Evolutionary conservation across 2,888 invertebrate species (phyloP), one percentile per base, ranked within the genome.

Genomic region (Eucera pruinosa): DNA sequence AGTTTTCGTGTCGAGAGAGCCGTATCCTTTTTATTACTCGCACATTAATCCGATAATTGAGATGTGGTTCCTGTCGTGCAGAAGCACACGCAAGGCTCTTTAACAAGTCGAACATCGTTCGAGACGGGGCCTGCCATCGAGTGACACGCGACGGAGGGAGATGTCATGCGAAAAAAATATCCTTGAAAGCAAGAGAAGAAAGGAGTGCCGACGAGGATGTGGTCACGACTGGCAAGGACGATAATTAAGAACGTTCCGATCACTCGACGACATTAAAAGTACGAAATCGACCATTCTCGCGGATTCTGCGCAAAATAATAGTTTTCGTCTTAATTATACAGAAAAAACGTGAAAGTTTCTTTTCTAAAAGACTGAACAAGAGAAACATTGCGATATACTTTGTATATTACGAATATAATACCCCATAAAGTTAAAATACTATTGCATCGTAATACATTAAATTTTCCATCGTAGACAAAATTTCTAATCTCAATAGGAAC

Each of bases 41-140:
- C 90, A 90, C 89, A 90, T 90, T 91, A 90, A 90, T 90, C 88
- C 81, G 79, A 86, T 91, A 91, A 91, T 91, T 91, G 90, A 91
- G 91, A 91, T 88, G 89, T 88, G 88, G 86, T 87, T 82, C 82
- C 83, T 78, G 84, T 81, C 83, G 78, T 71, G 79, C 68, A 73
- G 64, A 61, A 71, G 80, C 73, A 70, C 88, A 88, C 87, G 87
- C 89, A 86, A 85, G 62, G 69, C 77, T 69, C 25, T 71, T 78
- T 69, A 77, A 81, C 86, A 87, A 89, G 65, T 78, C 69, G 82
- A 55, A 79, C 87, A 84, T 87, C 85, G 83, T 82, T 80, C 69
- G 75, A 78, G 65, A 69, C 69, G 74, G 61, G 72, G 36, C 58
- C 39, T 15, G 36, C 30, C 33, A 33, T 43, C 57, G 48, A 36